A percentile compares a stretch with the other conserved stretches of the same genome.
Conservation (phyloP, 2,113 vertebrate genomes). For the Ancistrus triradiatus region DNA sequence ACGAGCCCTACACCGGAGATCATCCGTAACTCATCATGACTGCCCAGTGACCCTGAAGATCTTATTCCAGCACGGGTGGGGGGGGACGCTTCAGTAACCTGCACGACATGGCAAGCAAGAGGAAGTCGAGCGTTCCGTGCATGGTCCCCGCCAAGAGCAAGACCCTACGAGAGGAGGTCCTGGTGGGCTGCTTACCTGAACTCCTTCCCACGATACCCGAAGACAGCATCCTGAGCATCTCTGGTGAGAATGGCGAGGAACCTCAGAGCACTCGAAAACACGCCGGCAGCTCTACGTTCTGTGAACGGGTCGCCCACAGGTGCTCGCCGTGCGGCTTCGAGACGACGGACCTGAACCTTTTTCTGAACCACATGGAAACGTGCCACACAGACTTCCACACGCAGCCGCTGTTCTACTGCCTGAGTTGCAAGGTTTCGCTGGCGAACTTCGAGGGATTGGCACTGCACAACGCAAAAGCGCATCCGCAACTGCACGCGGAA, state of each 20-base stretch:
- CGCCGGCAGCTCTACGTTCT: too few species aligned
- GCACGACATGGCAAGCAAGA: slow-evolving; percentile 98
- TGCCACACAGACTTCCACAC: slow-evolving; percentile 85
- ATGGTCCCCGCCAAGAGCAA: slow-evolving; percentile 92
- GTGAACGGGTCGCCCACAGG: too few species aligned
- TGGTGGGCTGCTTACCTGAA: slow-evolving; percentile 61
- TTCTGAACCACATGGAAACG: slow-evolving; percentile 86
- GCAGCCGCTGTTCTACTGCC: slow-evolving; percentile 82
- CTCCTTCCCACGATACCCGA: slow-evolving; percentile 55
- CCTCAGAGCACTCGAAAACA: slow-evolving; percentile 54
- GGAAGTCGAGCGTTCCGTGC: slow-evolving; percentile 93
- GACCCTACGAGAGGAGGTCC: slow-evolving; percentile 66
- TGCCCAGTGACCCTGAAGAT: too few species aligned
- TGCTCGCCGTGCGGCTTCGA: slow-evolving; percentile 87
- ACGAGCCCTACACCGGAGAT: too few species aligned
- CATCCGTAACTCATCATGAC: too few species aligned
- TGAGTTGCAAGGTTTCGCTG: slow-evolving; percentile 77
- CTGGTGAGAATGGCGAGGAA: slow-evolving; percentile 55
- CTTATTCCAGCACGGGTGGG: too few species aligned
- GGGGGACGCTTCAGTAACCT: too few species aligned
- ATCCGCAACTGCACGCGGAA: slow-evolving; percentile 66
- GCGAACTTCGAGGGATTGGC: slow-evolving; percentile 87
- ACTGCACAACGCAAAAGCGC: slow-evolving; percentile 82
- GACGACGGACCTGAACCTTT: slow-evolving; percentile 82
- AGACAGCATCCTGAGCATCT: slow-evolving; percentile 27